A percentile compares a stretch with the other conserved stretches of the same genome.
phyloP scores from a whole-genome alignment of 2,888 invertebrate genomes.

The Pachydiplax longipennis region DNA sequence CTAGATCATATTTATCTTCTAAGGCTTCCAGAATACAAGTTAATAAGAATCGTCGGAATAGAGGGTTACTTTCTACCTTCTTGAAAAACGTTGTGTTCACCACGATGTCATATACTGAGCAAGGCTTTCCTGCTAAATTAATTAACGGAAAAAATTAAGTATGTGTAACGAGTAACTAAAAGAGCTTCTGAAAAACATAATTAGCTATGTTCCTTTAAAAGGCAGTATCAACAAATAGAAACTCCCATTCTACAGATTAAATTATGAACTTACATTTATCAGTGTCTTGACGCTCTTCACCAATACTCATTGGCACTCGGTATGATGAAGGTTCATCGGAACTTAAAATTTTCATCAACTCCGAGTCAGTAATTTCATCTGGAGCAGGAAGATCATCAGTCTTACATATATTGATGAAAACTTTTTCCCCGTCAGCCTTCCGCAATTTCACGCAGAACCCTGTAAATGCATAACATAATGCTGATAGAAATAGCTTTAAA shows the following conservation, averaged over 20 bases:
- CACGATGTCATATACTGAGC: constrained; percentile 83
- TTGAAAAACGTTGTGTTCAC: constrained; percentile 79
- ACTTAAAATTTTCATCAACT: constrained; percentile 71
- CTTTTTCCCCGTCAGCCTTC: constrained; percentile 70
- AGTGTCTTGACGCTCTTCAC: constrained; percentile 76
- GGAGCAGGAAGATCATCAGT: constrained; percentile 79
- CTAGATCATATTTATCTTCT: constrained; percentile 78
- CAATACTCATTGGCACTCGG: constrained; percentile 90
- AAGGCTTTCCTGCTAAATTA: constrained; percentile 68
- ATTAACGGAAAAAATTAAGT: constrained; percentile 46
- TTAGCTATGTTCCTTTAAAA: neutral
- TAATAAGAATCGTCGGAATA: constrained; percentile 81
- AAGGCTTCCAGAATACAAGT: constrained; percentile 81
- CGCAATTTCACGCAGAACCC: constrained; percentile 82
- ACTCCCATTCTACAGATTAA: neutral
- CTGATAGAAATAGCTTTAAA: neutral
- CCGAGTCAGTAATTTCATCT: constrained; percentile 71
- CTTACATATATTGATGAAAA: constrained; percentile 87
- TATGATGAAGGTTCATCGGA: constrained; percentile 75
- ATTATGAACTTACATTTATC: constrained; percentile 69
- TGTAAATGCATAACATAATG: constrained; percentile 56
- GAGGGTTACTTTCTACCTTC: constrained; percentile 73
- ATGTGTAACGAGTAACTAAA: too few relatives aligned
- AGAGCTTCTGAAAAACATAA: neutral
- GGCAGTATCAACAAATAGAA: neutral